Conservation (phyloP, 1,140 invertebrate genomes). For the Scaptomyza montana region DNA sequence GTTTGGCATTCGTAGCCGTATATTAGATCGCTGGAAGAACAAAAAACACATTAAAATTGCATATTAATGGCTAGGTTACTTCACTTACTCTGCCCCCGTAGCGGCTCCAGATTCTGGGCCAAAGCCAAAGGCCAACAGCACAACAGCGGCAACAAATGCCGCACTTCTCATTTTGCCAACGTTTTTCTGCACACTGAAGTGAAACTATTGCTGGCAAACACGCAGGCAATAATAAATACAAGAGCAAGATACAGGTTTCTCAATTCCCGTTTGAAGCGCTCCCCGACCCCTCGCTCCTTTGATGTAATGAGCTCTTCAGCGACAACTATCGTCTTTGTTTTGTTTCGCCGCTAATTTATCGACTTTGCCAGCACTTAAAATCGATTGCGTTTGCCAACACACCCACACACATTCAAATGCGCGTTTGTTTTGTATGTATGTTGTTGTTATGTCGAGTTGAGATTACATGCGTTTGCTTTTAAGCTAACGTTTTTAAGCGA, state of each 20-base stretch:
- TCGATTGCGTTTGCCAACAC: conserved; percentile 49
- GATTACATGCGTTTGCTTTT: conserved; percentile 73
- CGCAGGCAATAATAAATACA: conserved; percentile 43
- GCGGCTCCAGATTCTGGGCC: conserved; percentile 29
- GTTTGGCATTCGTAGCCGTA: conserved; percentile 86
- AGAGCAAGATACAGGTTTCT: conserved; percentile 33
- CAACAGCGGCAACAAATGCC: conserved; percentile 31
- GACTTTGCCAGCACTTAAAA: conserved; percentile 33
- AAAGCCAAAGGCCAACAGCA: conserved; percentile 51
- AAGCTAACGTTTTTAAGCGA: conserved; percentile 47
- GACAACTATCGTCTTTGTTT: conserved; percentile 52
- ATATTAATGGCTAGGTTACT: background rate
- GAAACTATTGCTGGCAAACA: conserved; percentile 20
- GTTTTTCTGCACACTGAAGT: conserved; percentile 9
- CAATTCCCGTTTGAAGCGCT: background rate
- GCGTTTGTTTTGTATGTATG: background rate
- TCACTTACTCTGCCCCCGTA: conserved; percentile 52
- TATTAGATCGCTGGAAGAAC: conserved; percentile 57
- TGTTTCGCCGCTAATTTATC: conserved; percentile 59
- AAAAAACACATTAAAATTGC: background rate
- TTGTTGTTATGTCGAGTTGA: conserved; percentile 33
- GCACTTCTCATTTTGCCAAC: conserved; percentile 48
- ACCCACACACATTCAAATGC: background rate
- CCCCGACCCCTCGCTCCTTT: background rate
- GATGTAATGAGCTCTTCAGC: conserved; percentile 27